Percentiles rank a stretch among this genome's conserved stretches.
phyloP scores from a whole-genome alignment of 2,888 invertebrate genomes.

The Thymelicus acteon region DNA sequence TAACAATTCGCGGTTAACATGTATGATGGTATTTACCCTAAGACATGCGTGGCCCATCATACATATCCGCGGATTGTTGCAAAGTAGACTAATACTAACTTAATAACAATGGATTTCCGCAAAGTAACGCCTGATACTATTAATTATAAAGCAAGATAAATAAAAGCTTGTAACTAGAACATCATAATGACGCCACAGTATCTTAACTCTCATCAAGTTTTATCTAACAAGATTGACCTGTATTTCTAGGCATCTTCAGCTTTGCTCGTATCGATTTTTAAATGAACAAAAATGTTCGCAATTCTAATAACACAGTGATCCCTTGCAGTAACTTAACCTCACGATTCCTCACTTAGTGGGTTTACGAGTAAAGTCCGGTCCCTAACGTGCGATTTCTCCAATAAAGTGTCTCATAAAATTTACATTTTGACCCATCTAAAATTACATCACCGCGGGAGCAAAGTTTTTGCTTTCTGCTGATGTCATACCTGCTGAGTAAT shows the following conservation, averaged over 20 bases:
- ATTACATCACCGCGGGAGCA: slow-evolving; percentile 30
- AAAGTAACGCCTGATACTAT: too few species aligned
- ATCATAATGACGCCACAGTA: too few species aligned
- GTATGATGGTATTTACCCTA: too few species aligned
- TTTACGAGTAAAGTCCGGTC: slow-evolving; percentile 15
- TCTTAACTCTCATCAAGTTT: background rate
- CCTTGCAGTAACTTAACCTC: background rate
- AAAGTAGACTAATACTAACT: too few species aligned
- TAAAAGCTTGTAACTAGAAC: too few species aligned
- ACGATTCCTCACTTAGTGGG: background rate
- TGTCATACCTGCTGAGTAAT: slow-evolving; percentile 61
- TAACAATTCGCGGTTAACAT: too few species aligned
- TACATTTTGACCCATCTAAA: slow-evolving; percentile 35
- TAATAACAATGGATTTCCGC: too few species aligned
- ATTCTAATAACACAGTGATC: background rate
- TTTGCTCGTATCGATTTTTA: background rate
- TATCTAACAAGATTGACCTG: background rate
- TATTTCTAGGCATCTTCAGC: background rate
- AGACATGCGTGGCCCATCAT: too few species aligned
- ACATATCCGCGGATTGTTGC: too few species aligned
- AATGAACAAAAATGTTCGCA: background rate
- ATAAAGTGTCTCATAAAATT: slow-evolving; percentile 31
- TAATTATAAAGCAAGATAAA: too few species aligned
- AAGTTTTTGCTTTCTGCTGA: slow-evolving; percentile 54
- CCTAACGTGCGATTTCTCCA: slow-evolving; percentile 20